These are phyloP conservation scores for Aphelenchoides fujianensis DNA, from an alignment of 1,140 invertebrate genomes.

Conservation along the genomic window DNA sequence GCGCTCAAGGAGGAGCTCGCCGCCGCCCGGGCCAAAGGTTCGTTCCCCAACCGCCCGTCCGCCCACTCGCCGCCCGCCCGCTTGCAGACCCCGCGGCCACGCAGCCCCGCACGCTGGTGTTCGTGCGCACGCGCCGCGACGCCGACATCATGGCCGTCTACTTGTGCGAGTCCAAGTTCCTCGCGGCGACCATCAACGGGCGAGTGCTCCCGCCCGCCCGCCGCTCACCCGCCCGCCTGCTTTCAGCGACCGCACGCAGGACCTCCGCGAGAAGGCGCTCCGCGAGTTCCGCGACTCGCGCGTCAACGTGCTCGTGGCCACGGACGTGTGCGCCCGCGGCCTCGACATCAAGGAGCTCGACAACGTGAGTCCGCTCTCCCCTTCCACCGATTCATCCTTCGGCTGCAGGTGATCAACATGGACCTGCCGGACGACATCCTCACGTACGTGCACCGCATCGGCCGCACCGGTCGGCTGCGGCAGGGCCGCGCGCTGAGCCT, in stretches of 20 bases:
- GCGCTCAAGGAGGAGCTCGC: not conserved
- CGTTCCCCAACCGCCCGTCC: too few species aligned
- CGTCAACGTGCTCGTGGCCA: constrained; percentile 78
- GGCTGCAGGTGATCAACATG: constrained; percentile 80
- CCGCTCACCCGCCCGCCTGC: constrained; percentile 4
- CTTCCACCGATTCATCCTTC: constrained; percentile 77
- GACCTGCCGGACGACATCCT: constrained; percentile 87
- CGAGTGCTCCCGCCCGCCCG: not conserved
- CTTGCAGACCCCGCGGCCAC: constrained; percentile 66
- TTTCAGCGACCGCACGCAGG: constrained; percentile 74
- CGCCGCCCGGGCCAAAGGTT: not conserved
- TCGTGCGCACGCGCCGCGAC: constrained; percentile 83
- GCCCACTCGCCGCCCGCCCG: too few species aligned
- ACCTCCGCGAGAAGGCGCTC: constrained; percentile 82
- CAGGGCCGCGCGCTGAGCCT: constrained; percentile 67
- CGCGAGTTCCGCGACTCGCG: constrained; percentile 71
- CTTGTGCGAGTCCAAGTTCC: constrained; percentile 65
- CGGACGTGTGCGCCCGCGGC: constrained; percentile 85
- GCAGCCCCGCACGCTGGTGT: constrained; percentile 73
- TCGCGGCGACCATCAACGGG: constrained; percentile 29
- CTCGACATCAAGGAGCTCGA: constrained; percentile 82
- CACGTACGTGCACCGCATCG: constrained; percentile 87
- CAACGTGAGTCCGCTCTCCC: constrained; percentile 71
- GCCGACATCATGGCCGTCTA: constrained; percentile 81
- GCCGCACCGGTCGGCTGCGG: constrained; percentile 72